Evolutionary conservation across 1,140 invertebrate species (phyloP), one percentile per base, ranked within the genome.

Genomic region (Drosophila ananassae): DNA sequence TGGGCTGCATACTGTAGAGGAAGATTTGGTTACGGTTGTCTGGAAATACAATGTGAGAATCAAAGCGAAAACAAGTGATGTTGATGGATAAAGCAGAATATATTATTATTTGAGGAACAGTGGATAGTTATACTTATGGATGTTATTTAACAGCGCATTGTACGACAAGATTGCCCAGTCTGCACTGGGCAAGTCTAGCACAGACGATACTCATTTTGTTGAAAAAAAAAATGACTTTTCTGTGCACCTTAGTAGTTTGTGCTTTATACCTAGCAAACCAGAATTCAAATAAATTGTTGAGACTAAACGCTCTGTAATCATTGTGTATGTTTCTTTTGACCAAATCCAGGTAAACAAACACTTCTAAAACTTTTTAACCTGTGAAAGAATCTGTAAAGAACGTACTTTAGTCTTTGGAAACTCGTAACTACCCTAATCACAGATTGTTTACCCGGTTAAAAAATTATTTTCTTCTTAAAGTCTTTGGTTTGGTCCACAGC

Each of bases 61-160:
- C 78, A 87, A 87, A 87, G 82, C 82, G 66, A 78, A 78, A 84
- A 84, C 61, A 81, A 61, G 79, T 89, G 80, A 89, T 89, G 80
- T 85, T 90, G 79, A 73, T 89, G 77, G 67, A 77, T 80, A 77
- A 63, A 32, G 48, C 51, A 77, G 62, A 60, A 73, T 66, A 77
- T 73, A 81, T 77, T 54, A 68, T 51, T 67, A 79, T 80, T 77
- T 58, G 48, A 69, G 69, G 54, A 68, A 55, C 79, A 37, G n/a
- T n/a, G n/a, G 12, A 37, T 3, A 3, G 10, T 37, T 37, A 37
- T 12, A 37, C 10, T n/a, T 12, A 37, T 37, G 34, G 10, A 37
- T 37, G 34, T 37, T 37, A 37, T 37, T 37, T 10, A 37, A 37
- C 34, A 37, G 60, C 51, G 63, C 41, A 51, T 17, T 51, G 30